Evolutionary conservation across 2,888 invertebrate species (phyloP), one percentile per base, ranked within the genome.

Genomic region (Gandaritis pyraliata): DNA sequence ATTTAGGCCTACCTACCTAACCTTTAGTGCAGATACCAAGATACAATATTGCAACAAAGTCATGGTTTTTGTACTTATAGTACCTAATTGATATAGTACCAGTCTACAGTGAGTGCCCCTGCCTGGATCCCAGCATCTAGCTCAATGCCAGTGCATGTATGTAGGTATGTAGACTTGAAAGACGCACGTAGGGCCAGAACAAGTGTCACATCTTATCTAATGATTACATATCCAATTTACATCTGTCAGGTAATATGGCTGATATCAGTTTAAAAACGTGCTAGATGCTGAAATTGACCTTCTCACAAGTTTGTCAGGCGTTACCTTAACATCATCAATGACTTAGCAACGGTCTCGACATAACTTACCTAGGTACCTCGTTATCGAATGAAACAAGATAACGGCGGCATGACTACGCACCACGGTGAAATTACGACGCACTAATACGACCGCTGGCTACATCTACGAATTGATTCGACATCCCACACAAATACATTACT

Each of bases 371-470:
- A 39, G 39, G 13, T 77, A 73, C 60, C 67, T 74, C 80, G 81
- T 82, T 87, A 88, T 83, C 86, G 82, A 83, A 88, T 83, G 83
- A 79, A 83, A 78, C 73, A 79, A 85, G 90, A 90, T 90, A 90
- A 90, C 88, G 83, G 53, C 53, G 77, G 54, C 54, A 54, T 83
- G 85, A 85, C 86, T 83, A 88, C 83, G 86, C 85, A 48, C 48
- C 46, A 85, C 83, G 81, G 82, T 75, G 73, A 85, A 88, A 87
- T 84, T 90, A 86, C 89, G 88, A 89, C 90, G 90, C 90, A 91
- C 82, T 86, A 83, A 72, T 74, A 73, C 72, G 81, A 78, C 77
- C 75, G 72, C 72, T 77, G 69, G 78, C 75, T 79, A 76, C 75
- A 74, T 78, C 62, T 71, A 73, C 58, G 71, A 75, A 74, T 75